Evolutionary conservation across 2,113 vertebrate species (phyloP).

Genomic region (Chloroceryle aenea): DNA sequence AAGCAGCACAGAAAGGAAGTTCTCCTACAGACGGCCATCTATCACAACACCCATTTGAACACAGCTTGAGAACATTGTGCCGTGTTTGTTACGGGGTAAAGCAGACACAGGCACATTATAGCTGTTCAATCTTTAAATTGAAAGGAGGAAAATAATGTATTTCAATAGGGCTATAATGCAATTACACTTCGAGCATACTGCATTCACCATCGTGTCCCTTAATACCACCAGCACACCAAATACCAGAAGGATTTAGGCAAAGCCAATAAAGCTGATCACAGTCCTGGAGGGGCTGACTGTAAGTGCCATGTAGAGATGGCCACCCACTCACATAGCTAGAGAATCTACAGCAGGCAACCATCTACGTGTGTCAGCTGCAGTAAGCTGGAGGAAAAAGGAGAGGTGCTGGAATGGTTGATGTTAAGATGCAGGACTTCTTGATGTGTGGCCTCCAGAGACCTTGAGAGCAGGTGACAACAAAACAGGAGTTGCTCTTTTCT

Average conservation of each 20-base stretch:
- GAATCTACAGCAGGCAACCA: neutral
- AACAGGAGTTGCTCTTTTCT: neutral
- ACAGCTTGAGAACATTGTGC: neutral
- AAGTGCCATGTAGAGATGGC: neutral
- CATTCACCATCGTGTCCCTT: neutral
- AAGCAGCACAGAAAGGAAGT: neutral
- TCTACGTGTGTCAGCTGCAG: fast-evolving
- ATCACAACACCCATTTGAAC: neutral
- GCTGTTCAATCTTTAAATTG: neutral
- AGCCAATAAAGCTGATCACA: neutral
- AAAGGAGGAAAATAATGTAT: neutral
- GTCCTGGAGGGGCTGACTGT: neutral
- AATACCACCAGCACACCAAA: neutral
- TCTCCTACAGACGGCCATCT: neutral
- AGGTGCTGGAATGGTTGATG: neutral
- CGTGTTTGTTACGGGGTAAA: neutral
- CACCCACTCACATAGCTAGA: fast-evolving
- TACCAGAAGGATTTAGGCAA: neutral
- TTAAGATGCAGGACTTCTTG: neutral
- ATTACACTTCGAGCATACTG: neutral
- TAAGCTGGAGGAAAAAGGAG: neutral
- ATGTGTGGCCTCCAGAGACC: fast-evolving
- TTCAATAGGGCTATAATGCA: neutral
- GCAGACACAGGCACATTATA: neutral
- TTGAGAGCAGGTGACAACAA: neutral